phyloP scores from a whole-genome alignment of 2,797 vertebrate species.

The Squalus acanthias region DNA sequence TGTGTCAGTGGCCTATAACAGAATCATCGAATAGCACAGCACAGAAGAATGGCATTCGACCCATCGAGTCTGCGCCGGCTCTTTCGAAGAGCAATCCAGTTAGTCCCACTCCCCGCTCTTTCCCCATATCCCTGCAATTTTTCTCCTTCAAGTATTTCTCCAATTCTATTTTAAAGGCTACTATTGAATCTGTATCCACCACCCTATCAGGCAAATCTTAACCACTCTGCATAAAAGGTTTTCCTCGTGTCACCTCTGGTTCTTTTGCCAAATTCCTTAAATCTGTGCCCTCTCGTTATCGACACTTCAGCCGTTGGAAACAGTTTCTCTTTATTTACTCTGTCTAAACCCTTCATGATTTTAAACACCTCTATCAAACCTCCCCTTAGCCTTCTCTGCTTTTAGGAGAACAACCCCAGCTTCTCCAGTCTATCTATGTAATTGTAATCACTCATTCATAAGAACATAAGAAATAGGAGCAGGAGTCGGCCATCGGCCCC shows the following conservation, averaged over 20 bases:
- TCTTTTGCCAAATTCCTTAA: neutral
- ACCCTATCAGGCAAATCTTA: neutral
- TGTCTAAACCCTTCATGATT: neutral
- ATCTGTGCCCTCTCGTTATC: neutral
- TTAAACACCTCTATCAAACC: neutral
- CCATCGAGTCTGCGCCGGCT: neutral
- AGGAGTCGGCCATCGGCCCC: no score
- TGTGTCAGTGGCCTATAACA: neutral
- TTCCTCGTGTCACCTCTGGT: neutral
- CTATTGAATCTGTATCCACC: neutral
- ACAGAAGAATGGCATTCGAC: neutral
- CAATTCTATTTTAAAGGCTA: neutral
- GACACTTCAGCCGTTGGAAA: neutral
- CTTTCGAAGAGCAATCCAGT: neutral
- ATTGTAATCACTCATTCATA: no score
- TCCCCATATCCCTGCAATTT: neutral
- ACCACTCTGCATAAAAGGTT: no score
- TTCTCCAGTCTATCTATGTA: neutral
- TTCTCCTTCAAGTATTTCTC: neutral
- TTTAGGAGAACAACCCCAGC: neutral
- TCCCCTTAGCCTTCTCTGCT: no score
- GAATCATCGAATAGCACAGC: neutral
- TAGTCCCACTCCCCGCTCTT: neutral
- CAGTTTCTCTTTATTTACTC: neutral
- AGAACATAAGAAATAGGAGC: no score